Conservation (phyloP, 1,140 invertebrate species). For the Cotesia glomerata region DNA sequence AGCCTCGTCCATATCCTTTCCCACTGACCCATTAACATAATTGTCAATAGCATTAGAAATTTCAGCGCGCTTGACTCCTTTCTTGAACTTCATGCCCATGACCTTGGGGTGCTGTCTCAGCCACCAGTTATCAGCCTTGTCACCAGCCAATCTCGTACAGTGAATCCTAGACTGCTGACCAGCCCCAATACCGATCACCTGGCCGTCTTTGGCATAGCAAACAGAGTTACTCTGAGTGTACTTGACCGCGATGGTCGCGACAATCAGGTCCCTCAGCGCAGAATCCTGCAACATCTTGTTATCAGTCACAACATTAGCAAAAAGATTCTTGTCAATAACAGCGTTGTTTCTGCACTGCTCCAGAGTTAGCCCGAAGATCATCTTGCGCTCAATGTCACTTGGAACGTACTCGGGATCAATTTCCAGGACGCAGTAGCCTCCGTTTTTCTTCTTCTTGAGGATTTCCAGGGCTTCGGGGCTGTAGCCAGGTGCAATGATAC, state of each 20-base stretch:
- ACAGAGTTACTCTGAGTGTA: slow-evolving; percentile 99
- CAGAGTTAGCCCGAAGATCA: slow-evolving; percentile 89
- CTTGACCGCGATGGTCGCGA: slow-evolving; percentile 95
- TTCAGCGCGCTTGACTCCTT: slow-evolving; percentile 88
- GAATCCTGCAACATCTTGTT: slow-evolving; percentile 73
- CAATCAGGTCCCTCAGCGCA: slow-evolving; percentile 88
- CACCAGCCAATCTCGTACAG: slow-evolving; percentile 94
- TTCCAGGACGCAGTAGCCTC: slow-evolving; percentile 91
- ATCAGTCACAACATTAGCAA: slow-evolving; percentile 84
- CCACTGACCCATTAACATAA: slow-evolving; percentile 89
- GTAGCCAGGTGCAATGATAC: slow-evolving; percentile 94
- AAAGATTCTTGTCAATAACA: slow-evolving; percentile 78
- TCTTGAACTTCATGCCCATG: slow-evolving; percentile 84
- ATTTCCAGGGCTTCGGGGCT: slow-evolving; percentile 81
- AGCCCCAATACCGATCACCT: slow-evolving; percentile 96
- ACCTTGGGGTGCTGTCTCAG: slow-evolving; percentile 91
- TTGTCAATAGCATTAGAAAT: slow-evolving; percentile 96
- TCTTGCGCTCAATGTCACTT: slow-evolving; percentile 79
- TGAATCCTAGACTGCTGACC: slow-evolving; percentile 98
- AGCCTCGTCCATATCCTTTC: slow-evolving; percentile 71
- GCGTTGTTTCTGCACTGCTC: slow-evolving; percentile 94
- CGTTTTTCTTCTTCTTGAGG: slow-evolving; percentile 95
- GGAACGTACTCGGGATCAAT: slow-evolving; percentile 91
- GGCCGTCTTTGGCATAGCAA: slow-evolving; percentile 88
- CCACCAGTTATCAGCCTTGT: slow-evolving; percentile 99